Conservation (phyloP, 2,113 vertebrate genomes). For the Pogonocichla stellata region DNA sequence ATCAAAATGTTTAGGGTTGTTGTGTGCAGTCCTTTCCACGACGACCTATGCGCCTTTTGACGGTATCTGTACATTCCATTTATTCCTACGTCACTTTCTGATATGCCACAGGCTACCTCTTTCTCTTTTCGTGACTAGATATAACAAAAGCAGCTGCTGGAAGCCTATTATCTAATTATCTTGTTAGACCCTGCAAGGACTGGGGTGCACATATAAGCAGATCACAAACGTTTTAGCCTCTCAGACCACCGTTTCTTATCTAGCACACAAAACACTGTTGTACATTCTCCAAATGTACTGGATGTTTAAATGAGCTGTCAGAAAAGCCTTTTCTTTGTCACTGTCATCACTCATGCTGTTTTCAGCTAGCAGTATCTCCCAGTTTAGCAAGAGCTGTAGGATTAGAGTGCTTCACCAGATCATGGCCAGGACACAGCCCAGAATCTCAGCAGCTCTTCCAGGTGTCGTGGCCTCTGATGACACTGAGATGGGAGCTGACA, state of each 20-base stretch:
- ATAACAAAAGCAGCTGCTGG: constrained; percentile 17
- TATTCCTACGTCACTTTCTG: background rate
- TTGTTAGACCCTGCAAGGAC: background rate
- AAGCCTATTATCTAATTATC: constrained; percentile 45
- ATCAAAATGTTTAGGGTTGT: background rate
- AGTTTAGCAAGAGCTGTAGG: background rate
- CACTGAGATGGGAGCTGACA: background rate
- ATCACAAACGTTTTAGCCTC: background rate
- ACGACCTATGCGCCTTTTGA: background rate
- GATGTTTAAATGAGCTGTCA: background rate
- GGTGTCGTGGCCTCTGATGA: background rate
- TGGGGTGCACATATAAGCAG: background rate
- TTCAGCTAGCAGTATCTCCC: background rate
- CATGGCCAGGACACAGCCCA: background rate
- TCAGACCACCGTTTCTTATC: background rate
- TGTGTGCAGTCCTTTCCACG: background rate
- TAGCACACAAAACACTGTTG: background rate
- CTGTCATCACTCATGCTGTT: background rate
- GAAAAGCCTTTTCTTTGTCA: background rate
- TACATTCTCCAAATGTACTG: background rate
- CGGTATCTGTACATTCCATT: background rate
- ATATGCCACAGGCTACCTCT: background rate
- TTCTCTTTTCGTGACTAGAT: constrained; percentile 11
- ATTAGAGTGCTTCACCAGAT: background rate
- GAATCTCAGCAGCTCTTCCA: background rate